phyloP scores from a whole-genome alignment of 2,113 vertebrate genomes.

The Drymodes brunneopygia region DNA sequence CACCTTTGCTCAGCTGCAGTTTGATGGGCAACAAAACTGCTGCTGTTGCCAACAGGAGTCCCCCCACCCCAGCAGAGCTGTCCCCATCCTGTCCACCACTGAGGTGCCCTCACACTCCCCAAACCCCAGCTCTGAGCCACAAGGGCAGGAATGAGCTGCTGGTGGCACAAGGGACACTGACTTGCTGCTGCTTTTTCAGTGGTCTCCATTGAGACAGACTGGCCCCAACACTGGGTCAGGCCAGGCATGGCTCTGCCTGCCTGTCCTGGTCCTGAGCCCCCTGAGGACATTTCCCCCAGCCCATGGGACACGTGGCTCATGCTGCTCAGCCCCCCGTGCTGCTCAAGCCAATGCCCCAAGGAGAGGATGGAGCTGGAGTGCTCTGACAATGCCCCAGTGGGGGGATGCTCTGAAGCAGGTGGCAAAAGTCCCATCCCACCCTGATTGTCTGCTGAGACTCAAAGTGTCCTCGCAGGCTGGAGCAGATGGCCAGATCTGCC shows the following conservation, averaged over 20 bases:
- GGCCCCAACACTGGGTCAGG: accelerated
- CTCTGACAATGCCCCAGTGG: not conserved
- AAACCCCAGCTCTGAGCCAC: not conserved
- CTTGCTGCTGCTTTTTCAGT: not conserved
- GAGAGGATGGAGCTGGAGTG: not conserved
- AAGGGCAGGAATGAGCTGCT: not conserved
- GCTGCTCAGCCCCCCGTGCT: not conserved
- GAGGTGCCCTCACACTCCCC: not conserved
- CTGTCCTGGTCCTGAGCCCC: not conserved
- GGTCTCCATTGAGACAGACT: not conserved
- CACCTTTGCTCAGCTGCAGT: not conserved
- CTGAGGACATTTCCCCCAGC: not conserved
- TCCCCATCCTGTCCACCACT: not conserved
- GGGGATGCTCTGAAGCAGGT: not conserved
- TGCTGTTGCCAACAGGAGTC: not conserved
- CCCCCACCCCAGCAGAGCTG: not conserved
- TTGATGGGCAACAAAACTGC: not conserved
- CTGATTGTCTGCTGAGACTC: not conserved
- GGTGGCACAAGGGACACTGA: not conserved
- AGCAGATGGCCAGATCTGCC: not conserved
- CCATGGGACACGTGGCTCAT: not conserved
- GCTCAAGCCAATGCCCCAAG: not conserved
- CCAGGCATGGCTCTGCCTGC: not conserved
- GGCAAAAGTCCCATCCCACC: not conserved
- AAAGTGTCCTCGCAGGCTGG: not conserved